Base-by-base conservation (phyloP, 2,113 vertebrate species). In the Odobenus rosmarus region DNA sequence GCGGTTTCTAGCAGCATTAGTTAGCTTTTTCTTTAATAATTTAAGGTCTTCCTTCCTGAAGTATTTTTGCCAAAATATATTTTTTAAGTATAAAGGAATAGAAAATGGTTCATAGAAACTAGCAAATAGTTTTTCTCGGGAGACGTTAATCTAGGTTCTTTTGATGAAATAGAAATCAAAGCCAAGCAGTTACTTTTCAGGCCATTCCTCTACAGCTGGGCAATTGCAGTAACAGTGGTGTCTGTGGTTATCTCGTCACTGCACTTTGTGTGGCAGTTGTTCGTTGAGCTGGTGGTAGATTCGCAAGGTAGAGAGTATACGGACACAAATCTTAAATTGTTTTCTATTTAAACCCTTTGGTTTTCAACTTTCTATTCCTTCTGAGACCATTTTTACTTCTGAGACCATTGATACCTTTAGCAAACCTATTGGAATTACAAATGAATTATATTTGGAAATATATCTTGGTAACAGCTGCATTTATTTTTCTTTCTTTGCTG, bases 21-120 rank as follows among this genome's bases (percentile, higher is more conserved):
- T 84, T 84, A 93, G 2, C 23, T 90, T 96, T 92, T 31, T 21
- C 42, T 62, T 97, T 57, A 90, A 86, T 95, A 92, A 92, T 88
- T 94, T 62, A 95, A 36, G 15, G 12, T 57, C 59, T 84, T 82
- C 84, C 12, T 87, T n/a, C 26, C 26, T 36, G 9, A 97, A 81
- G n/a, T 93, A 51, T 39, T 97, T 93, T 95, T 93, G 69, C 36
- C 31, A 85, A 95, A 77, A 31, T 49, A 18, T 23, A 55, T 57
- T 77, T 90, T 95, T 77, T 84, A 84, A 90, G 53, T 82, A 81
- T 57, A 46, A 64, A 84, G 81, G 49, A 90, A 49, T 84, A 36
- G 28, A 91, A 85, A 31, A 42, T 19, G 79, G 3, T 36, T 85
- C 28, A 55, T 82, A 79, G 94, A 69, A 67, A 85, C 7, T 57